Conservation (phyloP, 2,113 vertebrate genomes). For the Odobenus rosmarus region DNA sequence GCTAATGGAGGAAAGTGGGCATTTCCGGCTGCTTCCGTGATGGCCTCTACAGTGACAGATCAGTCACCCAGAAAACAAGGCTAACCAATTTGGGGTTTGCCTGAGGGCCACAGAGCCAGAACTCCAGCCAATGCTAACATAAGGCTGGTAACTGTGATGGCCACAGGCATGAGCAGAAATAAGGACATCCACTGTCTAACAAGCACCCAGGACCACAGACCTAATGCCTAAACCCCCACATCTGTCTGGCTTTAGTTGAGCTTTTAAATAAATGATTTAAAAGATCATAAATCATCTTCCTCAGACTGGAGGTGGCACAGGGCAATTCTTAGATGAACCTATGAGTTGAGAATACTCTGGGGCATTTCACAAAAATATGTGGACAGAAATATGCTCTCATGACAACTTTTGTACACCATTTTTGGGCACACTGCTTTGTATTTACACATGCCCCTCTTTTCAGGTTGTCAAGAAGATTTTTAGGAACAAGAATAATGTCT, state of each 20-base stretch:
- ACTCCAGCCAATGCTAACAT: slow-evolving; percentile 47
- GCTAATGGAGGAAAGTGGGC: background rate
- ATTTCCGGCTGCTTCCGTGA: background rate
- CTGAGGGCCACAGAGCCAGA: slow-evolving; percentile 21
- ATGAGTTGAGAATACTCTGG: background rate
- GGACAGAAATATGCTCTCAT: background rate
- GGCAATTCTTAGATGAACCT: background rate
- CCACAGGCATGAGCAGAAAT: slow-evolving; percentile 26
- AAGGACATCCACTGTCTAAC: background rate
- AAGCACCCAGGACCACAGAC: background rate
- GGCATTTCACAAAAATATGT: background rate
- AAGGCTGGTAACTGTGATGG: background rate
- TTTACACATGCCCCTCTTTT: background rate
- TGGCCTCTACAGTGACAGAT: background rate
- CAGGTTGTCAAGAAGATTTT: background rate
- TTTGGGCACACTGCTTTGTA: background rate
- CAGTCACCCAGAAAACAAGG: background rate
- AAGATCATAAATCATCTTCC: slow-evolving; percentile 56
- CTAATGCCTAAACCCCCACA: background rate
- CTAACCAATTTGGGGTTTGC: slow-evolving; percentile 6
- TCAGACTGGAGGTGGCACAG: background rate
- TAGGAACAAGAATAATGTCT: background rate
- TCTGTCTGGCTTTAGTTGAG: background rate
- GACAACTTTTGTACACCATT: background rate
- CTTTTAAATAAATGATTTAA: slow-evolving; percentile 58